Base-by-base conservation (phyloP, 2,888 invertebrate genomes). In the Drosophila melanosoma region DNA sequence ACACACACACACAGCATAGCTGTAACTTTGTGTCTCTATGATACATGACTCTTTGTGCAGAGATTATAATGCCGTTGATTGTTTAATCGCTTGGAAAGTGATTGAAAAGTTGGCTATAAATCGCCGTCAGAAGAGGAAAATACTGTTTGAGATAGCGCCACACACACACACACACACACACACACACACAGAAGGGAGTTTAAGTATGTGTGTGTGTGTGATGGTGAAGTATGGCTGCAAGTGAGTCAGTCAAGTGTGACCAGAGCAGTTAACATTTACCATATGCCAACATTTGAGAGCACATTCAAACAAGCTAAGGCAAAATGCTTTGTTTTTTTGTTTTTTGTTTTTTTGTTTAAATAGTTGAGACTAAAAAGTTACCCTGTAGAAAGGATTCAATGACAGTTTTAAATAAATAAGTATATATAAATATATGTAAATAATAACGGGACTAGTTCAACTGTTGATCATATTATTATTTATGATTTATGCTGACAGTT, bases 21-120 rank as follows among this genome's bases (percentile, higher is more conserved):
- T 77, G 78, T 59, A 68, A 58, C 66, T 51, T 32, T 69, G 53
- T 42, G 33, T 62, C 52, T 54, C 52, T 62, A 69, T 88, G 80
- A 87, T 87, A 87, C 82, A 89, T 89, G 87, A 83, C 87, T 87
- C 82, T 82, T 84, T 57, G 76, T 74, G 74, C 79, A 53, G 69
- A 78, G 86, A 87, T 86, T 86, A 89, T 84, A 84, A 89, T 82
- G 82, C 79, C 80, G 87, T 74, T 81, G 87, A 83, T 87, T 87
- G 87, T 82, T 87, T 87, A 87, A 87, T 87, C 87, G 87, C 85
- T 87, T 84, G 87, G 89, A 87, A 87, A 89, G 87, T 89, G 85
- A 87, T 89, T 86, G 85, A 85, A 85, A 85, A 83, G 83, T 85
- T 83, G 84, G 79, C 74, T 77, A 82, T 72, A 82, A 82, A 82